Evolutionary conservation across 2,888 invertebrate genomes (phyloP), one percentile per base, ranked within the genome.

Genomic region (Mycalesis mineus): DNA sequence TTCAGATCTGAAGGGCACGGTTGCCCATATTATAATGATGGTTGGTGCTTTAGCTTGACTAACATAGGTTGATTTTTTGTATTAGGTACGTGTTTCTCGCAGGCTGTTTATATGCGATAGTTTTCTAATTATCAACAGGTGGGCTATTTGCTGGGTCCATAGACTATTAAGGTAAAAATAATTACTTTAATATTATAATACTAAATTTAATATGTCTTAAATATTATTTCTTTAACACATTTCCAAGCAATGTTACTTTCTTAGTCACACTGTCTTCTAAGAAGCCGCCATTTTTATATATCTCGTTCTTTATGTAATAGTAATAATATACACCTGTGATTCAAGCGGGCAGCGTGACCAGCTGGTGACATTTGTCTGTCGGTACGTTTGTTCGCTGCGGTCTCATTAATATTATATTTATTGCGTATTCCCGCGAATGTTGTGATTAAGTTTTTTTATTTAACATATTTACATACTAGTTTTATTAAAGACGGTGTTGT

Each of bases 261-360:
- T 64, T 65, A 65, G 63, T 79, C 78, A 76, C 73, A 78, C 71
- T 67, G 63, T 68, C 66, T 84, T 85, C 86, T 71, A 56, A 82
- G 86, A 87, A 87, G 70, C 65, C 61, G 72, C 72, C 72, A 80
- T 78, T 80, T 80, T 74, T 70, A 77, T 72, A 74, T 77, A 75
- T 76, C 77, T 74, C 31, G 68, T 75, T 71, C 77, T 76, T 71
- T 81, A 82, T 84, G 78, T 83, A 84, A 86, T 82, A 84, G 80
- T 78, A 82, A 84, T 79, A 51, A 51, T 52, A 36, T 33, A 74
- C 72, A 55, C 66, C 57, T 65, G 70, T 82, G 84, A 85, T 84
- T 83, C 82, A 81, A 74, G 69, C 57, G 61, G 55, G 50, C 57
- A 61, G 70, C 66, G 70, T 67, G 72, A 65, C 61, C 59, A 71